Base-by-base conservation (phyloP, 1,140 invertebrate genomes). In the Drosophila asahinai region DNA sequence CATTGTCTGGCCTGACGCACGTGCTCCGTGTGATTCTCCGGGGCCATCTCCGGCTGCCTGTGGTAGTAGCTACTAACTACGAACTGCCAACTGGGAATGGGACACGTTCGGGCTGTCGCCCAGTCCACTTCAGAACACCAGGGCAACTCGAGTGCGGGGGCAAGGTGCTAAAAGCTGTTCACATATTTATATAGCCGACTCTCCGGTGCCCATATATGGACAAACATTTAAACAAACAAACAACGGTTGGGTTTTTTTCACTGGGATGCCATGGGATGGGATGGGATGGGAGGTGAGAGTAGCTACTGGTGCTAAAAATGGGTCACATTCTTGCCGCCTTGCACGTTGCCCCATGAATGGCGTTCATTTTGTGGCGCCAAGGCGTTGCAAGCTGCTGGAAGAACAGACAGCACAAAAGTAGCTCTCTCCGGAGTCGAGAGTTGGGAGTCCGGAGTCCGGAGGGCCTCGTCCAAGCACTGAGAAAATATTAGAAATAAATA, bases 131-230 rank as follows among this genome's bases (percentile, higher is more conserved):
- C 36, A 79, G 61, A 60, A 30, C 47, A 64, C 57, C 65, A 73
- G 5, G 54, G 54, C 54, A 36, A 38, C 81, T 84, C 57, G 71
- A 47, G 59, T 62, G 70, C 77, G 65, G 63, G 75, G 80, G 59
- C 73, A 77, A 87, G 84, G 84, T 87, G 84, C 87, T 89, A 87
- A 87, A 87, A 84, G 86, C 84, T 87, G 84, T 77, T 87, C 86
- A 87, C 84, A 87, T 87, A 87, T 87, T 87, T 87, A 87, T 87
- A 71, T 87, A 87, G 84, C 86, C 83, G 84, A 68, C 68, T 75
- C 54, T 55, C 54, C 15, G 33, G 73, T 78, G 71, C 74, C 80
- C 84, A 84, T 87, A 84, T 89, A 87, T 81, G 83, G 84, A 61
- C 86, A 87, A 87, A 89, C 84, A 89, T 87, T 87, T 89, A 79